Evolutionary conservation across 2,797 vertebrate species (phyloP).

Genomic region (Coendou prehensilis): DNA sequence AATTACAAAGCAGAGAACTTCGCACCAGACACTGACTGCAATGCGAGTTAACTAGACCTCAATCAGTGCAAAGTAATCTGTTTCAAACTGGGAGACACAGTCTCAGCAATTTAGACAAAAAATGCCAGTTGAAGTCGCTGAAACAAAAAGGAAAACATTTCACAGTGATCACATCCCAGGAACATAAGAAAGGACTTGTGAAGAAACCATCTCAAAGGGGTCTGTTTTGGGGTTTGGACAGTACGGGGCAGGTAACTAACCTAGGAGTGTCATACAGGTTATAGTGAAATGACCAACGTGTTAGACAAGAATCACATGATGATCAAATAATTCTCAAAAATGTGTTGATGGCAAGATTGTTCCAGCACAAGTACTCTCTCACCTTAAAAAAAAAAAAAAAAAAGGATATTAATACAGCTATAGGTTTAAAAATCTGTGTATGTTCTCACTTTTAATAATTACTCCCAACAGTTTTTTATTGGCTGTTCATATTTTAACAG

Average conservation of each 20-base stretch:
- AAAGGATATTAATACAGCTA: neutral
- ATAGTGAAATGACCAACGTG: neutral
- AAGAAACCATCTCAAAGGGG: neutral
- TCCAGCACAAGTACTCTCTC: neutral
- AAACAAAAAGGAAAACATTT: neutral
- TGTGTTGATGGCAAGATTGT: neutral
- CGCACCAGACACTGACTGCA: neutral
- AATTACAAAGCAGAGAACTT: neutral
- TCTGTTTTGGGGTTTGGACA: neutral
- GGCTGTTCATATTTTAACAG: constrained; percentile 67
- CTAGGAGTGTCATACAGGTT: neutral
- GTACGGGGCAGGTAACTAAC: neutral
- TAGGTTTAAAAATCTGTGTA: neutral
- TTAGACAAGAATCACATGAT: neutral
- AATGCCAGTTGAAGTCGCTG: neutral
- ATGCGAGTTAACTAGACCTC: neutral
- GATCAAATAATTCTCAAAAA: constrained; percentile 17
- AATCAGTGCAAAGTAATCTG: neutral
- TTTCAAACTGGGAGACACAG: neutral
- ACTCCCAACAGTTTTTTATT: constrained; percentile 71
- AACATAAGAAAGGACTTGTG: neutral
- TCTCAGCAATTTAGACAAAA: constrained; percentile 13
- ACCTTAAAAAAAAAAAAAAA: neutral
- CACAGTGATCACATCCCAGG: neutral
- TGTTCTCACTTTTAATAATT: constrained; percentile 69